phyloP scores from a whole-genome alignment of 1,140 invertebrate species.

The Cryptotermes secundus region DNA sequence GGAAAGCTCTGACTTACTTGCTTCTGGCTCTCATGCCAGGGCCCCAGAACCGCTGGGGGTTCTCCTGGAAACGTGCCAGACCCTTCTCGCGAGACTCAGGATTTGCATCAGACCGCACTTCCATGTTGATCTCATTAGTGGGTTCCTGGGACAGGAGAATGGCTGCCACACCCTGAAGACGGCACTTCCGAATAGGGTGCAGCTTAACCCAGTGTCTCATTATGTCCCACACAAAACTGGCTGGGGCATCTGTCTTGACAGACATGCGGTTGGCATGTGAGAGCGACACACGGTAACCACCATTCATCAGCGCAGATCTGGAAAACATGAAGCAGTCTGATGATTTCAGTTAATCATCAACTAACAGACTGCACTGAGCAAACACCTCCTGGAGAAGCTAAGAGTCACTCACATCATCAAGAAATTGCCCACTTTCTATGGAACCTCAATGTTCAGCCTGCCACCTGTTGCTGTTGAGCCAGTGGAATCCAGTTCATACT shows the following conservation, averaged over 20 bases:
- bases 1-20: slow-evolving; percentile 54
- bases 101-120: slow-evolving; percentile 70
- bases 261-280: slow-evolving; percentile 88
- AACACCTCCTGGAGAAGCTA: too few species aligned
- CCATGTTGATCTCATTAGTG: slow-evolving; percentile 62
- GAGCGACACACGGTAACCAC: slow-evolving; percentile 87
- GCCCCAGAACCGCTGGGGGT: slow-evolving; percentile 86
- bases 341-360: not conserved
- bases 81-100: slow-evolving; percentile 73
- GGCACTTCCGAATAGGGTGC: slow-evolving; percentile 59
- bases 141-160: slow-evolving; percentile 58
- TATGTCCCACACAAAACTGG: slow-evolving; percentile 89
- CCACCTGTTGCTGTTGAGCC: too few species aligned
- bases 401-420: too few species aligned
- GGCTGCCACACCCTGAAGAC: slow-evolving; percentile 54
- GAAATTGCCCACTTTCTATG: too few species aligned
- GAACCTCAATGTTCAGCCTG: too few species aligned
- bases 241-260: slow-evolving; percentile 92
- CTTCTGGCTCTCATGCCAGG: slow-evolving; percentile 73
- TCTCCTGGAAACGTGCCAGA: slow-evolving; percentile 79
- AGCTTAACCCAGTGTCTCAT: slow-evolving; percentile 76
- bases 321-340: not conserved
- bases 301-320: slow-evolving; percentile 89
- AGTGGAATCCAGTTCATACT: too few species aligned
- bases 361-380: too few species aligned